Evolutionary conservation across 2,797 vertebrate genomes (phyloP).

Genomic region (Rachycentron canadum): DNA sequence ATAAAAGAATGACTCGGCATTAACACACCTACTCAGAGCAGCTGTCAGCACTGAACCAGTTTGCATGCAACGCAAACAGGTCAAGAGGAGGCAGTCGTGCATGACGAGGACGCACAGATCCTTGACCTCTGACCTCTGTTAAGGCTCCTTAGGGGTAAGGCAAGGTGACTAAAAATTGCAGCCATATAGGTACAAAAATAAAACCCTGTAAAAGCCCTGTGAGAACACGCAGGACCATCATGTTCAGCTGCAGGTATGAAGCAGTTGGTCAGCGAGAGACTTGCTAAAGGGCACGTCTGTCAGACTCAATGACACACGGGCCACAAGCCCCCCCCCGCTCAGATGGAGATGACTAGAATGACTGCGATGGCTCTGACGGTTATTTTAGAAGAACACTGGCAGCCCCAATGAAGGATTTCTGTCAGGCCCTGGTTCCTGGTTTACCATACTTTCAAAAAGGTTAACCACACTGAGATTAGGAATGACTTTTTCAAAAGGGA

Average conservation of each 20-base stretch:
- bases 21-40: conserved; percentile 28
- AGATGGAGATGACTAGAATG: conserved; percentile 11
- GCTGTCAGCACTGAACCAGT: conserved; percentile 44
- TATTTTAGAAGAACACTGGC: conserved; percentile 59
- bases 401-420: conserved; percentile 15
- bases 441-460: not conserved
- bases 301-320: conserved; percentile 12
- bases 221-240: not conserved
- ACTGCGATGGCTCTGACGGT: conserved; percentile 5
- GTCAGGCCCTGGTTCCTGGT: not conserved
- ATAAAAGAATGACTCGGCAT: conserved; percentile 39
- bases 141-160: not conserved
- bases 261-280: conserved; percentile 20
- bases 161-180: conserved; percentile 7
- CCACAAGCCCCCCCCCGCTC: conserved; percentile 2
- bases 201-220: conserved; percentile 10
- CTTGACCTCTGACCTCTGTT: conserved; percentile 39
- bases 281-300: conserved; percentile 62
- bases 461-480: not conserved
- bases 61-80: not conserved
- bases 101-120: not conserved
- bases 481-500: not conserved
- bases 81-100: not conserved
- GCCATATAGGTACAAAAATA: no score
- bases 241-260: conserved; percentile 23